Evolutionary conservation across 1,140 invertebrate genomes (phyloP).

Genomic region (Aphelinus atriplicis): DNA sequence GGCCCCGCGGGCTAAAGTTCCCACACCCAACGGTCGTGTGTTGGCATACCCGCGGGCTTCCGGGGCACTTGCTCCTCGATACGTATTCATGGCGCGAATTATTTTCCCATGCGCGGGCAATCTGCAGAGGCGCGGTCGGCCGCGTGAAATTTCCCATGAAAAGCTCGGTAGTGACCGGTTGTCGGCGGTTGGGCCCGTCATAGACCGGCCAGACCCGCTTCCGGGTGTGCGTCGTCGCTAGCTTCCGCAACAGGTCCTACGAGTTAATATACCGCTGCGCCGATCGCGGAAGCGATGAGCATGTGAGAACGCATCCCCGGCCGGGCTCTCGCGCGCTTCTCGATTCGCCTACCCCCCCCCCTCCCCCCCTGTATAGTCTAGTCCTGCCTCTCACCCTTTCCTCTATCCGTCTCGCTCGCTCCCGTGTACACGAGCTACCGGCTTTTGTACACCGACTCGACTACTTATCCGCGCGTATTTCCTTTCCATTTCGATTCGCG

Average conservation of each 20-base stretch:
- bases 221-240: constrained; percentile 15
- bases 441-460: constrained; percentile 42
- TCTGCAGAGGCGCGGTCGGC: no score
- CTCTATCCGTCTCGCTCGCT: neutral
- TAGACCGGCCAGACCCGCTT: constrained; percentile 4
- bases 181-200: no score
- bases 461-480: constrained; percentile 60
- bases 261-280: neutral
- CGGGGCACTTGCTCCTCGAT: neutral
- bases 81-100: constrained; percentile 19
- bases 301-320: constrained; percentile 62
- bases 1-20: no score
- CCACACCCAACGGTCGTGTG: no score
- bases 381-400: constrained; percentile 13
- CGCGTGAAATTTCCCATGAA: constrained; percentile 30
- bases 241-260: no score
- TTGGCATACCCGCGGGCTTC: neutral
- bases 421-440: constrained; percentile 4
- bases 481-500: constrained; percentile 56
- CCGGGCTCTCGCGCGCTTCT: constrained; percentile 53
- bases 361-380: constrained; percentile 33
- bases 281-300: constrained; percentile 52
- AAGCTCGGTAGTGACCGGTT: constrained; percentile 4
- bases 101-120: constrained; percentile 23
- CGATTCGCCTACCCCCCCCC: constrained; percentile 47